Percentiles rank a stretch among this genome's conserved stretches.
phyloP scores from a whole-genome alignment of 2,888 invertebrate genomes.

The Tetramorium bicarinatum region DNA sequence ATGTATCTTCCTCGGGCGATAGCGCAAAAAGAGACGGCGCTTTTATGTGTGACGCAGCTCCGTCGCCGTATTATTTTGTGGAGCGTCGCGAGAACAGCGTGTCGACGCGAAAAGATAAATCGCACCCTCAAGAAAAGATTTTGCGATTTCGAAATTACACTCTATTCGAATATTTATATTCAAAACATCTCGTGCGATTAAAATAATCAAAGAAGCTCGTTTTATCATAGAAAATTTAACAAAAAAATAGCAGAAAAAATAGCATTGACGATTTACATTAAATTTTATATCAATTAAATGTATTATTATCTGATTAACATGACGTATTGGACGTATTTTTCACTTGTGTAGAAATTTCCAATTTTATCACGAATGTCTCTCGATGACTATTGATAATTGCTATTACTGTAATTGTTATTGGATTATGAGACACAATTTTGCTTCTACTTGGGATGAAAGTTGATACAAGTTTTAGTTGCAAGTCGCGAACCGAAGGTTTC shows the following conservation, averaged over 20 bases:
- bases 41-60: constrained; percentile 18
- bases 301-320: constrained; percentile 7
- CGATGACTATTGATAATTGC: constrained; percentile 46
- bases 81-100: constrained; percentile 5
- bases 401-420: background rate
- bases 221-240: background rate
- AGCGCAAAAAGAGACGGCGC: constrained; percentile 33
- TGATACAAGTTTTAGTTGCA: constrained; percentile 57
- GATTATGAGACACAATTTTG: constrained; percentile 38
- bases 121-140: constrained; percentile 18
- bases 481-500: constrained; percentile 62
- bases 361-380: background rate
- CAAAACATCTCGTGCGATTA: background rate
- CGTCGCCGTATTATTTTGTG: constrained; percentile 6
- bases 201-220: background rate
- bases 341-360: background rate
- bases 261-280: background rate
- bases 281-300: constrained; percentile 10
- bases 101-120: constrained; percentile 42
- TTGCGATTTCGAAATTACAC: constrained; percentile 22
- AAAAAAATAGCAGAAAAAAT: background rate
- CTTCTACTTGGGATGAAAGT: constrained; percentile 55
- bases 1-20: constrained; percentile 25
- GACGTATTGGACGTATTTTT: background rate
- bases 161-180: background rate